phyloP scores from a whole-genome alignment of 2,797 vertebrate genomes.

The Halcyon badia region DNA sequence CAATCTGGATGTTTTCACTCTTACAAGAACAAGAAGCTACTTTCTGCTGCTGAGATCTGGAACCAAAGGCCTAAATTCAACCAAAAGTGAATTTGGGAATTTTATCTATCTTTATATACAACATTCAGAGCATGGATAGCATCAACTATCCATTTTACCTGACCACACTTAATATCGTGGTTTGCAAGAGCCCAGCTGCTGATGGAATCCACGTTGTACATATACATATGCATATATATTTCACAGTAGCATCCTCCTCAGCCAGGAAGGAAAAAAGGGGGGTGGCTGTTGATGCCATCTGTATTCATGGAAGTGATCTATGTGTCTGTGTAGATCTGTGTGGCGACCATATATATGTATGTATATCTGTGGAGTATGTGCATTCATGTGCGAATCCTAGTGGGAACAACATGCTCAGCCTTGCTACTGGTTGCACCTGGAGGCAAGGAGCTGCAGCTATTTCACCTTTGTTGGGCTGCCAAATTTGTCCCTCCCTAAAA shows the following conservation, averaged over 20 bases:
- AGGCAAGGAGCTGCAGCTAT: not conserved
- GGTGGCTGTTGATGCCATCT: not conserved
- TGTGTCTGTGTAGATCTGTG: not conserved
- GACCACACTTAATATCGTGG: not conserved
- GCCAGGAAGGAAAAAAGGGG: not conserved
- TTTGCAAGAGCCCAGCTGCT: not conserved
- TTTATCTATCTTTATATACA: not conserved
- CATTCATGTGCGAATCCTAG: fast-evolving
- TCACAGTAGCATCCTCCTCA: not conserved
- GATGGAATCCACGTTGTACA: not conserved
- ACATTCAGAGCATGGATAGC: not conserved
- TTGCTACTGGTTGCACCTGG: not conserved
- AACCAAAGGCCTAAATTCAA: not conserved
- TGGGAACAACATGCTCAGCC: not conserved
- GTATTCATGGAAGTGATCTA: not conserved
- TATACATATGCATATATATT: not conserved
- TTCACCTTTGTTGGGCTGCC: not conserved
- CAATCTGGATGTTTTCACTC: not conserved
- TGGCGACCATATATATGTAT: no score
- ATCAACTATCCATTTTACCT: not conserved
- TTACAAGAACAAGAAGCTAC: not conserved
- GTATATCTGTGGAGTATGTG: no score
- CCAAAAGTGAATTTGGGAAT: not conserved
- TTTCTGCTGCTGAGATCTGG: not conserved
- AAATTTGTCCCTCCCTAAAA: not conserved